phyloP scores from a whole-genome alignment of 2,888 invertebrate genomes.

The Campoplex nolae region DNA sequence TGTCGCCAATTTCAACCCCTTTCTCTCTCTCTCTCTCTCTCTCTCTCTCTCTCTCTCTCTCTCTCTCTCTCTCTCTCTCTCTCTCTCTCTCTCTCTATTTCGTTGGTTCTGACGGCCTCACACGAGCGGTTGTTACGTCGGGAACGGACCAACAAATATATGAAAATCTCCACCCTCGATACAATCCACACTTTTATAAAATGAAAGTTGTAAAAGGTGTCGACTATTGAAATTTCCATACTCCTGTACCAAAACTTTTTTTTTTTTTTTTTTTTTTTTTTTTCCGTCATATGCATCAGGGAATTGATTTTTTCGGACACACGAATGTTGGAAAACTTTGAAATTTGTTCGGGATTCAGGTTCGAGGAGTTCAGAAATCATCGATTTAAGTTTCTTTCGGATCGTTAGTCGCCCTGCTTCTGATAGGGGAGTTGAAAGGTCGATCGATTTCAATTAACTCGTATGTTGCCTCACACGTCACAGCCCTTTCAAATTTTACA shows the following conservation, averaged over 20 bases:
- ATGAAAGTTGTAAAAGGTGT: neutral
- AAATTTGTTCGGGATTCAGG: neutral
- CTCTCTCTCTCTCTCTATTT: neutral
- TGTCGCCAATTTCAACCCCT: slow-evolving; percentile 27
- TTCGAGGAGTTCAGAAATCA: neutral
- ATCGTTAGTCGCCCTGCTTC: neutral
- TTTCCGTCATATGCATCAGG: neutral
- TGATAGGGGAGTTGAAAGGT: neutral
- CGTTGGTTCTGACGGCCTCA: slow-evolving; percentile 6
- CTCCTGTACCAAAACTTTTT: neutral
- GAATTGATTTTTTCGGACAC: neutral
- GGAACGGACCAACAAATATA: slow-evolving; percentile 43
- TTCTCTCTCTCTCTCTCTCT: slow-evolving; percentile 3
- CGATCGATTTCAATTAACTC: slow-evolving; percentile 6
- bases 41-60: neutral
- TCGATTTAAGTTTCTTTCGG: neutral
- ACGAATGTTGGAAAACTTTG: neutral
- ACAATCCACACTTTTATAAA: neutral
- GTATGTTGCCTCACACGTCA: neutral
- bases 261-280: neutral
- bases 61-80: neutral
- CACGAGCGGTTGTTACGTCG: slow-evolving; percentile 13
- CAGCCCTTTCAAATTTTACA: slow-evolving; percentile 8
- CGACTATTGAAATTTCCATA: neutral
- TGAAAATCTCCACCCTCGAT: slow-evolving; percentile 2